phyloP scores from a whole-genome alignment of 2,113 vertebrate genomes.

The Lagopus leucura region DNA sequence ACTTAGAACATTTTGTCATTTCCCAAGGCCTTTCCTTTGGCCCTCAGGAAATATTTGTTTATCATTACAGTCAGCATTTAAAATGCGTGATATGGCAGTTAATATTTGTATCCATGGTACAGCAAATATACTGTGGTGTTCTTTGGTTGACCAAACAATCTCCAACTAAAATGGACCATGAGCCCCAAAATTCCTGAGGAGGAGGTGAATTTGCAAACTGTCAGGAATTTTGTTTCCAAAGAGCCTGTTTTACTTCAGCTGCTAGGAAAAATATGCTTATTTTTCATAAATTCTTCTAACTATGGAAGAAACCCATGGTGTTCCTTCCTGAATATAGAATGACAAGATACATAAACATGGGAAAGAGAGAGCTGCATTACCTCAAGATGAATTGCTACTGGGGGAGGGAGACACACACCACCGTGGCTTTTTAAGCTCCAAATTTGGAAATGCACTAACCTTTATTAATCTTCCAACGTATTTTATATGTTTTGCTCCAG shows the following conservation, averaged over 20 bases:
- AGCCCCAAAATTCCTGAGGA: not conserved
- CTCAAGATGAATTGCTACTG: not conserved
- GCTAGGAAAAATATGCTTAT: not conserved
- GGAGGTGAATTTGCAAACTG: not conserved
- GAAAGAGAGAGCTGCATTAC: not conserved
- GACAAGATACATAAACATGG: not conserved
- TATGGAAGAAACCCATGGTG: not conserved
- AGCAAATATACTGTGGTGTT: not conserved
- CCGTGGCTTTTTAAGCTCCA: not conserved
- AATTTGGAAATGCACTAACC: conserved; percentile 9
- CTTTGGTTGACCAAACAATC: not conserved
- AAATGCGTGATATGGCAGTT: not conserved
- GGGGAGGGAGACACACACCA: not conserved
- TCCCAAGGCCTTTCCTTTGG: not conserved
- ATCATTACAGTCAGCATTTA: not conserved
- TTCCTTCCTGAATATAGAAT: not conserved
- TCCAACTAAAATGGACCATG: not conserved
- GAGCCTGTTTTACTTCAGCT: not conserved
- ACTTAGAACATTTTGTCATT: not conserved
- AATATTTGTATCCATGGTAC: not conserved
- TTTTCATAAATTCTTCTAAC: not conserved
- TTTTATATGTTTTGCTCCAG: not conserved
- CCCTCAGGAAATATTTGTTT: conserved; percentile 9
- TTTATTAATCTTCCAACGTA: not conserved
- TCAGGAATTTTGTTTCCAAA: not conserved